A percentile compares a stretch with the other conserved stretches of the same genome.
Evolutionary conservation across 2,888 invertebrate species (phyloP).

Genomic region (Hirtodrosophila alboralis): DNA sequence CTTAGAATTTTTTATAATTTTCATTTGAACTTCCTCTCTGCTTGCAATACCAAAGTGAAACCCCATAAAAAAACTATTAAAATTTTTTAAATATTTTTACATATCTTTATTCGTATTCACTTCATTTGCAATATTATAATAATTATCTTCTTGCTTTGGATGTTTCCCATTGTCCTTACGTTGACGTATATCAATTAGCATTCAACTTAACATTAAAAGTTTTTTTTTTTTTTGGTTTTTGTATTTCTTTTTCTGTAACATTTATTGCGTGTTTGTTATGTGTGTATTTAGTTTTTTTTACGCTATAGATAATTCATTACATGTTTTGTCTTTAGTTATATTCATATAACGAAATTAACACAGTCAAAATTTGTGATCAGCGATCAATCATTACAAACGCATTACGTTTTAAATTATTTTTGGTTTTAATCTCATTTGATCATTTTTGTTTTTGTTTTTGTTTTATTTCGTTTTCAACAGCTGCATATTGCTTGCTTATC

Average conservation of each 20-base stretch:
- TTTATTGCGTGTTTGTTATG: conserved; percentile 69
- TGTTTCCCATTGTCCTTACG: conserved; percentile 50
- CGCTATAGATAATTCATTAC: conserved; percentile 74
- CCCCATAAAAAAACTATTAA: conserved; percentile 16
- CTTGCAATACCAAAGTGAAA: too few species aligned
- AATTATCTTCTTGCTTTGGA: conserved; percentile 71
- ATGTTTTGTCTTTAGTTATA: conserved; percentile 57
- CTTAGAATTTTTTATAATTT: too few species aligned
- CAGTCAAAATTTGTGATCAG: conserved; percentile 84
- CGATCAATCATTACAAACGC: conserved; percentile 83
- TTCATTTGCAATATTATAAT: conserved; percentile 78
- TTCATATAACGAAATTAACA: conserved; percentile 84
- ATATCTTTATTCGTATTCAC: conserved; percentile 80
- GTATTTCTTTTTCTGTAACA: conserved; percentile 65
- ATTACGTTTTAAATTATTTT: conserved; percentile 69
- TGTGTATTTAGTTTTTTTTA: conserved; percentile 62
- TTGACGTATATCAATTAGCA: conserved; percentile 66
- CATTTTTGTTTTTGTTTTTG: conserved; percentile 18
- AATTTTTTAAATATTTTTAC: conserved; percentile 61
- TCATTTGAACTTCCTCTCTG: too few species aligned
- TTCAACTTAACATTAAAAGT: conserved; percentile 80
- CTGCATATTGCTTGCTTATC: conserved; percentile 61
- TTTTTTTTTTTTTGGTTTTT: conserved; percentile 42
- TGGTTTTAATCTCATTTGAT: conserved; percentile 20
- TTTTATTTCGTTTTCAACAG: conserved; percentile 48